phyloP scores from a whole-genome alignment of 2,113 vertebrate genomes.

The Phycodurus eques region DNA sequence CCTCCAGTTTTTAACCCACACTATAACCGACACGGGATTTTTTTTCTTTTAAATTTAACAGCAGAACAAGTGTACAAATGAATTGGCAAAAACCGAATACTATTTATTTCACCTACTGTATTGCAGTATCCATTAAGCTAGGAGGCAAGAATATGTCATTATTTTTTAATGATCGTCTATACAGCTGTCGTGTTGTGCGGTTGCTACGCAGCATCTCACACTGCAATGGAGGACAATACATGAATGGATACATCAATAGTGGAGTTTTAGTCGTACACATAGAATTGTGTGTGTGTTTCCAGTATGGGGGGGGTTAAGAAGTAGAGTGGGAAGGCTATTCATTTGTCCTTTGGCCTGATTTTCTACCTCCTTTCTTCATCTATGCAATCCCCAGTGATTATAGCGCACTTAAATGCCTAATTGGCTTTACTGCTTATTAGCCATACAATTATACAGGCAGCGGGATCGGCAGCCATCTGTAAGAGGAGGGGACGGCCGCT shows the following conservation, averaged over 20 bases:
- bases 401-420: constrained; percentile 98
- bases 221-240: constrained; percentile 23
- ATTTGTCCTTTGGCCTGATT: constrained; percentile 80
- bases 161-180: background rate
- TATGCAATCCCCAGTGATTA: constrained; percentile 92
- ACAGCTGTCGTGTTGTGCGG: constrained; percentile 57
- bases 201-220: constrained; percentile 55
- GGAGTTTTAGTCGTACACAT: constrained; percentile 77
- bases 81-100: background rate
- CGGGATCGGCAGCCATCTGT: constrained; percentile 95
- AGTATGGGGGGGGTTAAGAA: constrained; percentile 79
- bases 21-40: too few relatives aligned
- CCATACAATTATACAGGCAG: constrained; percentile 97
- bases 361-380: constrained; percentile 82
- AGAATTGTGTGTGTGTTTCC: constrained; percentile 83
- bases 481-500: constrained; percentile 86
- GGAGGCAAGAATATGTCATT: background rate
- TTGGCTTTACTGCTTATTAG: constrained; percentile 99
- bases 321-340: constrained; percentile 74
- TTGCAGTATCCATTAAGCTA: background rate
- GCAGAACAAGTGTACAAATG: background rate
- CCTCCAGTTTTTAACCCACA: too few relatives aligned
- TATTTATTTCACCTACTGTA: background rate
- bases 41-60: too few relatives aligned
- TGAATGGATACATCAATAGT: constrained; percentile 68